Percentiles rank a stretch among this genome's conserved stretches.
These are phyloP conservation scores for Diadema setosum DNA, from an alignment of 35 echinoderm and acorn worm genomes.

Conservation along the genomic window DNA sequence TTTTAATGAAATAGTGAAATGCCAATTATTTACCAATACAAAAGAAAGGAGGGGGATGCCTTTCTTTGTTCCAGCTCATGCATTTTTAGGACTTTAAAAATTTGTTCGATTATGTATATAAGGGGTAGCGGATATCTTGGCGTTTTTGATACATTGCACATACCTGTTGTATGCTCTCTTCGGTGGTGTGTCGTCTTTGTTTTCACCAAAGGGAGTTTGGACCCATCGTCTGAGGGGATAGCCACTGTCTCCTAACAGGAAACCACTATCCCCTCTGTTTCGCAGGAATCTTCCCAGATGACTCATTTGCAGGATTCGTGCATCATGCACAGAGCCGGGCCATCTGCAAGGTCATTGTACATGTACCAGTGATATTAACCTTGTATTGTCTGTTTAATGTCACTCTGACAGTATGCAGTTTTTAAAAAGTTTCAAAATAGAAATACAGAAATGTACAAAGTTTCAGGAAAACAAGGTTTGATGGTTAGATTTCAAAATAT, in stretches of 20 bases:
- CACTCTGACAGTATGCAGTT: neutral
- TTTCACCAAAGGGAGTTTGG: conserved; percentile 30
- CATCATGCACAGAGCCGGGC: conserved; percentile 32
- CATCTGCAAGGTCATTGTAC: neutral
- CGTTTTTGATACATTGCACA: too few species aligned
- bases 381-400: neutral
- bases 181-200: neutral
- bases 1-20: too few species aligned
- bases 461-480: too few species aligned
- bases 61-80: too few species aligned
- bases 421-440: too few species aligned
- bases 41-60: too few species aligned
- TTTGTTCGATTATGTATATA: too few species aligned
- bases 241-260: conserved; percentile 49
- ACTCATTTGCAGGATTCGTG: conserved; percentile 32
- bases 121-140: too few species aligned
- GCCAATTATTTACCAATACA: too few species aligned
- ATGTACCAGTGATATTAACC: neutral
- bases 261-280: conserved; percentile 11
- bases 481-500: too few species aligned
- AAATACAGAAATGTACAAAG: too few species aligned
- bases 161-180: neutral
- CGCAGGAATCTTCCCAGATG: neutral
- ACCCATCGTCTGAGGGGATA: conserved; percentile 47
- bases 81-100: too few species aligned